These are phyloP conservation scores for Trachops cirrhosus DNA, from an alignment of 2,797 vertebrate genomes.

Conservation along the genomic window DNA sequence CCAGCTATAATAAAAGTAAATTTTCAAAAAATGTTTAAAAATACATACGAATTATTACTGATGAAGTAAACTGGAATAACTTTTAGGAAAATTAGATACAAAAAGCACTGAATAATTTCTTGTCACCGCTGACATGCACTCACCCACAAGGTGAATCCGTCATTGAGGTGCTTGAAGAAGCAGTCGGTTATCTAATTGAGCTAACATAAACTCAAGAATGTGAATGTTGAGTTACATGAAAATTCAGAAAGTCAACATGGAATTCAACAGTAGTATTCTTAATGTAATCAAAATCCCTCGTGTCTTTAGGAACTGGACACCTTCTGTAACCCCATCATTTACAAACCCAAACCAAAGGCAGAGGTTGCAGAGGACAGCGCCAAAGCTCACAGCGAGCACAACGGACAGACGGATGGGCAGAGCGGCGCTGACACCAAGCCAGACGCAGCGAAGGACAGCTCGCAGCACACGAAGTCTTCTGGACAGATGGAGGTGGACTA, in stretches of 20 bases:
- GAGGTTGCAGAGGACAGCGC: constrained; percentile 86
- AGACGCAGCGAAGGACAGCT: constrained; percentile 84
- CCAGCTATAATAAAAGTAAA: neutral
- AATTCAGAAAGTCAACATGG: neutral
- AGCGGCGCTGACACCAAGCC: constrained; percentile 84
- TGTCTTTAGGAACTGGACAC: constrained; percentile 89
- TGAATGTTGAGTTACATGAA: neutral
- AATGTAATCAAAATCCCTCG: constrained; percentile 46
- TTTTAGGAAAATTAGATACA: neutral
- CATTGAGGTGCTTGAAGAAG: neutral
- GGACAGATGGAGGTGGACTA: constrained; percentile 97
- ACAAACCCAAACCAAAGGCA: constrained; percentile 89
- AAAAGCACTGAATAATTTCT: neutral
- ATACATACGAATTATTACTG: neutral
- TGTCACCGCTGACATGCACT: neutral
- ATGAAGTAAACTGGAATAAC: neutral
- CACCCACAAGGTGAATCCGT: neutral
- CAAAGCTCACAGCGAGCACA: constrained; percentile 86
- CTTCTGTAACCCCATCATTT: constrained; percentile 89
- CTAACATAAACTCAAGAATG: neutral
- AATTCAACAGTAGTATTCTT: neutral
- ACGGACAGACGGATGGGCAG: constrained; percentile 86
- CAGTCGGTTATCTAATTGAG: neutral
- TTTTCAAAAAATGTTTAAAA: neutral
- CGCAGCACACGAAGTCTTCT: constrained; percentile 86